Evolutionary conservation across 1,140 invertebrate genomes (phyloP), one percentile per base, ranked within the genome.

Genomic region (Ridgeia piscesae): DNA sequence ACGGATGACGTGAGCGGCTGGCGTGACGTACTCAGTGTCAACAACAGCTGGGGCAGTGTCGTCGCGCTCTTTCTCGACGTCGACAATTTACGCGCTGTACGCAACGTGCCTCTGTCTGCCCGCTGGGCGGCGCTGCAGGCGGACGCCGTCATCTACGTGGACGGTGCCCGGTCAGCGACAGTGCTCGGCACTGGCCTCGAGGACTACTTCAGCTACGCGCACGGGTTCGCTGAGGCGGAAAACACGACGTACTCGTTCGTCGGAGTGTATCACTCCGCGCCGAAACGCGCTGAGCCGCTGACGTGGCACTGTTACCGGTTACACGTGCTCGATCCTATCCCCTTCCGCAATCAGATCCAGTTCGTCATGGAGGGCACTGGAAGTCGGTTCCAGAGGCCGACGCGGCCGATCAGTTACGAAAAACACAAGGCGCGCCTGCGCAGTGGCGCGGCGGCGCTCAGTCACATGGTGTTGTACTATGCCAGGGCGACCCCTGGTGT

Each of bases 171-270:
- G 33, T 50, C 92, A 27, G 92, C 93, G 31, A 33, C 48, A 17
- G 90, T 93, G 21, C 91, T 92, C 31, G 93, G 93, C 48, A 93
- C 93, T 14, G 93, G 93, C 4, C 89, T 93, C 35, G 93, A 93
- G 92, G 93, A 93, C 48, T 93, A 93, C 77, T 93, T 93, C 92
- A 93, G 93, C 42, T 93, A 92, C 89, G 89, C 93, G 14, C 93
- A 93, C 90, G 93, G 93, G 11, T 93, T 93, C 89, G 34, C 89
- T 14, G 33, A 42, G 33, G 93, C 93, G 27, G 93, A 90, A 33
- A 93, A 93, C 33, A 93, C 93, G 34, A 58, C 89, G 27, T 93
- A 92, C 58, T 35, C 93, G 33, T 93, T 93, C 90, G 93, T 93
- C 21, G 93, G 93, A 2, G 91, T 91, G 35, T 42, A 91, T 35